Evolutionary conservation across 1,140 invertebrate genomes (phyloP), one percentile per base, ranked within the genome.

Genomic region (Brachionus koreanus): DNA sequence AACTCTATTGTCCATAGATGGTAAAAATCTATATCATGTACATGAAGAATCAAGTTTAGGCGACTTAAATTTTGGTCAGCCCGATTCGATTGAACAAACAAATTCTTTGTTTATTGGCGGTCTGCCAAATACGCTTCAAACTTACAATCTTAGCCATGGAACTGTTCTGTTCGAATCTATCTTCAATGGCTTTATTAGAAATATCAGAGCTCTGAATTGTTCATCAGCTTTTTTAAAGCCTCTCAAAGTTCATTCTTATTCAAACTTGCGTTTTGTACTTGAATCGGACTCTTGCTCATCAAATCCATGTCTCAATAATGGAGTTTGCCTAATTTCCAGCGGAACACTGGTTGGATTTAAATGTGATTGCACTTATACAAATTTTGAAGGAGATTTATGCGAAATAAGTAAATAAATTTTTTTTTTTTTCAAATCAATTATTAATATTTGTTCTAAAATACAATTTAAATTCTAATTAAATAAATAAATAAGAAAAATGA

Each of bases 41-140:
- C 76, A 79, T 61, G 16, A 42, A 43, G 76, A 57, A 12, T 23
- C 76, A 39, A 65, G 3, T 43, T 43, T 79, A 25, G 25, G 13
- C 12, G 76, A 79, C 57, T 43, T 79, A 10, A 61, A 5, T 7
- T 79, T 79, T 63, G 76, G 76, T 42, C 25, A 63, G 10, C 12
- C 12, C 0, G 25, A 61, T 12, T 39, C 76, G 12, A 46, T 5
- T 19, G 69, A 74, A 25, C 5, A 29, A 12, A 9, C 39, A 12
- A 79, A 95, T 1, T 94, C 95, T 0, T 87, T 97, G 23, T 95
- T 96, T 88, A 87, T 98, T 35, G 97, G 97, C 3, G 97, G 96
- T 0, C 86, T 98, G 5, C 95, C 96, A 0, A 75, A 83, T 9
- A 79, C 83, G 1, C 82, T 86, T 83, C 76, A 79, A 79, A 79